These are phyloP conservation scores for Hypotaenidia philippensis DNA, from an alignment of 2,797 vertebrate genomes.

Conservation along the genomic window DNA sequence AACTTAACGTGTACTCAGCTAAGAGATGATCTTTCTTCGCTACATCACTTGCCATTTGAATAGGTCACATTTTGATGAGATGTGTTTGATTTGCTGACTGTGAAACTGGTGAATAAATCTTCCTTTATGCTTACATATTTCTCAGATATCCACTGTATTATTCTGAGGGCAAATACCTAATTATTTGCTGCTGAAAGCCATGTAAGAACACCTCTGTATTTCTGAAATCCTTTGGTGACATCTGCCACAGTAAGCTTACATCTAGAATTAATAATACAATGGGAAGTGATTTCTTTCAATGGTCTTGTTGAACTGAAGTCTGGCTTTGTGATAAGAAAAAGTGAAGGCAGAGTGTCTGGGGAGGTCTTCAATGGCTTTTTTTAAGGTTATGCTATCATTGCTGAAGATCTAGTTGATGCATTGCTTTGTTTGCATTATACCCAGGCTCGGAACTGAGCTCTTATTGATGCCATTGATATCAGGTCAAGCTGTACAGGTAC, in stretches of 20 bases:
- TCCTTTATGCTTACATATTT: slow-evolving; percentile 10
- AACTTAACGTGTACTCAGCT: slow-evolving; percentile 39
- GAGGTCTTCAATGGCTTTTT: neutral
- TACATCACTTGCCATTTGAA: slow-evolving; percentile 58
- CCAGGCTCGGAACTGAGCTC: neutral
- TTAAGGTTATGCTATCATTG: neutral
- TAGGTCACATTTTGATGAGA: slow-evolving; percentile 67
- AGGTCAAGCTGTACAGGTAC: neutral
- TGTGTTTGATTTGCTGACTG: slow-evolving; percentile 30
- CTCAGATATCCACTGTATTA: slow-evolving; percentile 8
- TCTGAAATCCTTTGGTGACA: slow-evolving; percentile 12
- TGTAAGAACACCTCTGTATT: neutral
- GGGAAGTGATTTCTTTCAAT: neutral
- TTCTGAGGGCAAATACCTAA: slow-evolving; percentile 49
- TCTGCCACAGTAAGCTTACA: neutral
- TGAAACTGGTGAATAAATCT: slow-evolving; percentile 1
- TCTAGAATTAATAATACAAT: neutral
- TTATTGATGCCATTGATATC: neutral
- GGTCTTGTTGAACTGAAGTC: neutral
- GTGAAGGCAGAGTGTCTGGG: neutral
- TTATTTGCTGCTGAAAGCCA: slow-evolving; percentile 33
- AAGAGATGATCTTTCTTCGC: slow-evolving; percentile 39
- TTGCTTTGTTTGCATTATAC: neutral
- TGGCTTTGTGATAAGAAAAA: neutral
- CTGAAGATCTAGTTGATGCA: neutral